Conservation (phyloP, 2,888 invertebrate species). For the Eupithecia abbreviata region DNA sequence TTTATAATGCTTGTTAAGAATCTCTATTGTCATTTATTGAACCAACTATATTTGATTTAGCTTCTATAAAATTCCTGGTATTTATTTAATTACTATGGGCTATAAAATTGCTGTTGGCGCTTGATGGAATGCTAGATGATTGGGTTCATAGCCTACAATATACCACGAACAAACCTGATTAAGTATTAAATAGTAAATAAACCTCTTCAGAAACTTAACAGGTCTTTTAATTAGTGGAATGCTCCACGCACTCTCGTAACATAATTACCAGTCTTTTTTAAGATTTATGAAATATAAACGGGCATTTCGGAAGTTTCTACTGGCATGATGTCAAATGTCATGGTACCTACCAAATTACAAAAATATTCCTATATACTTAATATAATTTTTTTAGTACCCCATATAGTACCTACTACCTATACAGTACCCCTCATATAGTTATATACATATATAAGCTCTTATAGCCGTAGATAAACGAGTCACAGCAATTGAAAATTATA, state of each 20-base stretch:
- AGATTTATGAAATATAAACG: background rate
- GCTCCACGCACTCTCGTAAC: background rate
- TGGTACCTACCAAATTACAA: too few species aligned
- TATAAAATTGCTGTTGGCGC: background rate
- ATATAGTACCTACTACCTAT: too few species aligned
- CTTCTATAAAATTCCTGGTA: slow-evolving; percentile 9
- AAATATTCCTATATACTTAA: too few species aligned
- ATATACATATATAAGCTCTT: background rate
- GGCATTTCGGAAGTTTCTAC: background rate
- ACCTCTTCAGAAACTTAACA: background rate
- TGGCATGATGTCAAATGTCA: background rate
- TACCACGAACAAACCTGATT: background rate
- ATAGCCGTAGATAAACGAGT: background rate
- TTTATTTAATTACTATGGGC: slow-evolving; percentile 11
- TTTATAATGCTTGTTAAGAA: slow-evolving; percentile 62
- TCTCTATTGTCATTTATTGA: slow-evolving; percentile 49
- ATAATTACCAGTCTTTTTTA: background rate
- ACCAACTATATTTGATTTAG: slow-evolving; percentile 15
- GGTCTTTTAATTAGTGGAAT: background rate
- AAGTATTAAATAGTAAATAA: background rate
- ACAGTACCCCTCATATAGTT: too few species aligned
- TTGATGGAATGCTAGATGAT: slow-evolving; percentile 7
- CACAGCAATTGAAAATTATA: background rate
- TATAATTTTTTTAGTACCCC: too few species aligned
- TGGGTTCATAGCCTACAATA: background rate